Evolutionary conservation across 2,797 vertebrate genomes (phyloP), one percentile per base, ranked within the genome.

Genomic region (Cryptoprocta ferox): DNA sequence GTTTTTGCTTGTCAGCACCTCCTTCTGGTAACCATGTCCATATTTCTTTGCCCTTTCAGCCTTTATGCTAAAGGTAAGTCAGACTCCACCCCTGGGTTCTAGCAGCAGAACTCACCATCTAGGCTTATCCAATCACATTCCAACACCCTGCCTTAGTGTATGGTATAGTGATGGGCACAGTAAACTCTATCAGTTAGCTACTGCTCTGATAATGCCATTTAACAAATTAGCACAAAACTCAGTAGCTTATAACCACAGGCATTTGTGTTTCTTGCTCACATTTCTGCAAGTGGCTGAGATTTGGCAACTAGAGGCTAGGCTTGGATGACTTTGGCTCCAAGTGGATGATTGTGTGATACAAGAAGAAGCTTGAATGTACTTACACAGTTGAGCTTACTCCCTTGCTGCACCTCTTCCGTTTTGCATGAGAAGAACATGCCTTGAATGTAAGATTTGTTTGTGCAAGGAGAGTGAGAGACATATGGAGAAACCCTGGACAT

Each of bases 161-260:
- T 61, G 32, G 45, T 24, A 48, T 32, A 50, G 56, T 19, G 79
- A 86, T 28, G 26, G 56, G 13, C 32, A 86, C 14, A 5, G 48
- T 82, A 35, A 30, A 42, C 6, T 65, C 2, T 66, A 35, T 90
- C 71, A 45, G 50, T 84, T 76, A 94, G 83, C 30, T 42, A 63
- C 48, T 87, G 37, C 42, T 78, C 19, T 89, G 66, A 66, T 39
- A 35, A 61, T 71, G 61, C 30, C 48, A 48, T n/a, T 11, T 65
- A 83, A 87, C 42, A 93, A 85, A 80, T 80, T 32, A 76, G 68
- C 65, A 85, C 66, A 78, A 94, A 87, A 83, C 39, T 28, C 45
- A 45, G 30, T 53, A n/a, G n/a, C 53, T 97, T 94, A 66, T 32
- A 92, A 89, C n/a, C 78, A 85, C 15, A 82, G 61, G 26, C 32